These are phyloP conservation scores for Naso thynnoides DNA, from an alignment of 2,797 vertebrate genomes.

Conservation along the genomic window DNA sequence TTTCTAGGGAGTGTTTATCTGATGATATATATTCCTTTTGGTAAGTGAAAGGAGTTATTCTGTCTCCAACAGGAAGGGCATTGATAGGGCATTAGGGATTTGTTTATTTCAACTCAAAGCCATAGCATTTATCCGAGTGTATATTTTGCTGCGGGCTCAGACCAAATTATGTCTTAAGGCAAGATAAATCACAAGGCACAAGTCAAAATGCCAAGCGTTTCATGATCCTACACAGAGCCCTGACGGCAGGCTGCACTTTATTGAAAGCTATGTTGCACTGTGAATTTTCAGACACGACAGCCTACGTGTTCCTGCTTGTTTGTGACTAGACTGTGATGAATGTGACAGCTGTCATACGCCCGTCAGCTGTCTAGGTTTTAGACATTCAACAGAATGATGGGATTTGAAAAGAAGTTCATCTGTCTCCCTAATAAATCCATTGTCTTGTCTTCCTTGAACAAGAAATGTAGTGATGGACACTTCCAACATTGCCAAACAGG, in stretches of 20 bases:
- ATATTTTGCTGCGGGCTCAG: constrained; percentile 78
- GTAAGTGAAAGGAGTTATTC: constrained; percentile 84
- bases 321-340: constrained; percentile 76
- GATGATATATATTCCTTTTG: constrained; percentile 86
- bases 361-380: constrained; percentile 79
- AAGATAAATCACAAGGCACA: constrained; percentile 81
- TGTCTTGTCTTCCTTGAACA: constrained; percentile 80
- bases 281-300: constrained; percentile 70
- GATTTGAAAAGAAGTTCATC: constrained; percentile 84
- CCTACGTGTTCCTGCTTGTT: constrained; percentile 70
- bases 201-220: constrained; percentile 79
- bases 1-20: constrained; percentile 85
- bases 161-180: constrained; percentile 83
- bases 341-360: constrained; percentile 83
- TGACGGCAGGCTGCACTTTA: constrained; percentile 70
- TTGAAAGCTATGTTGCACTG: constrained; percentile 64
- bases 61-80: constrained; percentile 84
- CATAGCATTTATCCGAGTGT: constrained; percentile 80
- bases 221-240: constrained; percentile 76
- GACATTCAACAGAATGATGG: constrained; percentile 78
- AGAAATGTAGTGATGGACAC: constrained; percentile 76
- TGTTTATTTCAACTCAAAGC: constrained; percentile 86
- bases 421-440: constrained; percentile 83
- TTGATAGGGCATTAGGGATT: constrained; percentile 86
- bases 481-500: constrained; percentile 74